A percentile compares a stretch with the other conserved stretches of the same genome.
Evolutionary conservation across 2,113 vertebrate genomes (phyloP).

Genomic region (Ailuropoda melanoleuca): DNA sequence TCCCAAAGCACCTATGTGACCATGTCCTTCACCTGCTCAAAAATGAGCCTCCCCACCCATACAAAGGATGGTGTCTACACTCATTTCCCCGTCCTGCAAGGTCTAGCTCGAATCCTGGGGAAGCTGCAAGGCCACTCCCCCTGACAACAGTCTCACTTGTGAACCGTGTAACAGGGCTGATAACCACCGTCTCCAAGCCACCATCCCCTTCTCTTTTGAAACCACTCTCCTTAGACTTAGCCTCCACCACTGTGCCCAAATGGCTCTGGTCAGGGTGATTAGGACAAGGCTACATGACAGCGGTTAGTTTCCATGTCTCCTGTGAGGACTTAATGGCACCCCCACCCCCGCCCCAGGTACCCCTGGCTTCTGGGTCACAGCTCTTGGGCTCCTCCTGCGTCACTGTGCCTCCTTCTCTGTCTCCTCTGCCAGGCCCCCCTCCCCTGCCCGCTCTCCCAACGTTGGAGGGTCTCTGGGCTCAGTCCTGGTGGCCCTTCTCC

Average conservation of each 20-base stretch:
- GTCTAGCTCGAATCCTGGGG: background rate
- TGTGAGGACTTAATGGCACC: background rate
- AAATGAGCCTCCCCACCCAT: background rate
- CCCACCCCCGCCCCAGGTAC: background rate
- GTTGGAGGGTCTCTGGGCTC: background rate
- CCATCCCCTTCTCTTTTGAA: background rate
- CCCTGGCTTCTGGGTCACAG: background rate
- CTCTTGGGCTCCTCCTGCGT: background rate
- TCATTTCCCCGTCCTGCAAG: background rate
- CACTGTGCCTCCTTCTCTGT: background rate
- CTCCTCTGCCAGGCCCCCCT: background rate
- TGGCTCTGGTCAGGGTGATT: background rate
- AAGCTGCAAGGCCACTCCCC: background rate
- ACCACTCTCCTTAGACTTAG: background rate
- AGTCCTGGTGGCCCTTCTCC: background rate
- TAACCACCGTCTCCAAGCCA: background rate
- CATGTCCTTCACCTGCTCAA: background rate
- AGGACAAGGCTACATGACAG: accelerated
- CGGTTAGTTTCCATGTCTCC: background rate
- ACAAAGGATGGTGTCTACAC: background rate
- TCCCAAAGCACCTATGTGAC: background rate
- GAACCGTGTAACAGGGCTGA: background rate
- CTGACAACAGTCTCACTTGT: background rate
- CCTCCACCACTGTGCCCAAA: background rate
- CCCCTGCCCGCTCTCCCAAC: background rate